These are phyloP conservation scores for Liasis olivaceus DNA, from an alignment of 2,797 vertebrate species.

Conservation along the genomic window DNA sequence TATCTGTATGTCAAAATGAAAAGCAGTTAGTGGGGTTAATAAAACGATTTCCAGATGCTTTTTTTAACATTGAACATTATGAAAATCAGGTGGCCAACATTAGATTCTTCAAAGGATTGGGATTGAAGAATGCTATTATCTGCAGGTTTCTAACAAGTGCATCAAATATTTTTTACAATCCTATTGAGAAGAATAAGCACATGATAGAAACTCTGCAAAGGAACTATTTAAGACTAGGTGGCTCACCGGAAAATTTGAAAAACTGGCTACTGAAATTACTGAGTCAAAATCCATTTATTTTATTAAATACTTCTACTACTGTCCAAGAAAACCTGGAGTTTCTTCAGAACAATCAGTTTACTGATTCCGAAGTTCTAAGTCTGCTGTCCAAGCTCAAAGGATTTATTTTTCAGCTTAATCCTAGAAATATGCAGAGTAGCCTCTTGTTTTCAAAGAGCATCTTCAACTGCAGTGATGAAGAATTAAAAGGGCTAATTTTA, in stretches of 20 bases:
- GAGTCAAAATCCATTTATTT: slow-evolving; percentile 90
- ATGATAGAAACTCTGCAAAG: slow-evolving; percentile 81
- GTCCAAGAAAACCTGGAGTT: slow-evolving; percentile 83
- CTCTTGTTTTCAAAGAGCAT: slow-evolving; percentile 79
- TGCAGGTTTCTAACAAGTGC: slow-evolving; percentile 88
- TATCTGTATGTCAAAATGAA: slow-evolving; percentile 81
- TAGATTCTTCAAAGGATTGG: slow-evolving; percentile 83
- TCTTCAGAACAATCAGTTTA: slow-evolving; percentile 82
- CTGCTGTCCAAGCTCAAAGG: slow-evolving; percentile 89
- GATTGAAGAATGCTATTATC: slow-evolving; percentile 87
- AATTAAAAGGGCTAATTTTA: slow-evolving; percentile 81
- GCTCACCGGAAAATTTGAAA: slow-evolving; percentile 84
- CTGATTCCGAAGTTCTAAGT: slow-evolving; percentile 80
- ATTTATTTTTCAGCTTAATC: slow-evolving; percentile 87
- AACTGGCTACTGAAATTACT: slow-evolving; percentile 92
- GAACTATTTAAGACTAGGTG: slow-evolving; percentile 84
- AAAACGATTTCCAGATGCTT: slow-evolving; percentile 91
- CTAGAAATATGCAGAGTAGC: slow-evolving; percentile 77
- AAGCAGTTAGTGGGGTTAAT: slow-evolving; percentile 84
- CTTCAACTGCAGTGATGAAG: slow-evolving; percentile 80
- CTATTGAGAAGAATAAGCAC: slow-evolving; percentile 80
- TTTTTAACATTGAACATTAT: slow-evolving; percentile 82
- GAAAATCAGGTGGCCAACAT: slow-evolving; percentile 85
- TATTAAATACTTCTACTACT: slow-evolving; percentile 78
- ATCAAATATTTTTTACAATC: slow-evolving; percentile 83